These are phyloP conservation scores for Microtus montanus DNA, from an alignment of 2,113 vertebrate species.

Conservation along the genomic window DNA sequence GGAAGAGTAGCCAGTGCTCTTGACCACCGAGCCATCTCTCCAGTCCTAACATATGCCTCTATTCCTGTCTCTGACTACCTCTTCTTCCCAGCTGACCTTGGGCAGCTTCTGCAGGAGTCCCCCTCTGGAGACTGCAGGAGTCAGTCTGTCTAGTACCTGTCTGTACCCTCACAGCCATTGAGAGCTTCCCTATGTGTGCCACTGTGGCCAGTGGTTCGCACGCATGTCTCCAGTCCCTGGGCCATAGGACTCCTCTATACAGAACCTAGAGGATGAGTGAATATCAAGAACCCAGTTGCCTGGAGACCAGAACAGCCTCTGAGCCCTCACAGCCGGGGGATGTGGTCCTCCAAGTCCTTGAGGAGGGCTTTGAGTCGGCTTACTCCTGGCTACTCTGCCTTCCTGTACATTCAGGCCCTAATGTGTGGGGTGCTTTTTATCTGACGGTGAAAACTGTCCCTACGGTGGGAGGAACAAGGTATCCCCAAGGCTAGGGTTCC, in stretches of 20 bases:
- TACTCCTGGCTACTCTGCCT: not conserved
- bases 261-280: slow-evolving; percentile 69
- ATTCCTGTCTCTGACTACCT: rapidly evolving
- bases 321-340: not conserved
- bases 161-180: rapidly evolving
- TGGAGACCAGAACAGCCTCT: not conserved
- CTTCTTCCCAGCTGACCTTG: not conserved
- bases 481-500: not conserved
- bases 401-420: not conserved
- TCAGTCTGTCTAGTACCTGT: not conserved
- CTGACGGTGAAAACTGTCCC: not conserved
- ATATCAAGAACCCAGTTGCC: not conserved
- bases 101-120: not conserved
- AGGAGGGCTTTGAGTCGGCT: not conserved
- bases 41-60: not conserved
- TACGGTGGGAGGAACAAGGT: not conserved
- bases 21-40: too few species aligned
- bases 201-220: slow-evolving; percentile 78
- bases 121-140: not conserved
- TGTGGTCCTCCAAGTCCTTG: not conserved
- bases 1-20: too few species aligned
- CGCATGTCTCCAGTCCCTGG: slow-evolving; percentile 78
- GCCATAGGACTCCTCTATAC: slow-evolving; percentile 83
- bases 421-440: not conserved
- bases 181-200: slow-evolving; percentile 79